These are phyloP conservation scores for Xyrichtys novacula DNA, from an alignment of 2,797 vertebrate genomes.

Conservation along the genomic window DNA sequence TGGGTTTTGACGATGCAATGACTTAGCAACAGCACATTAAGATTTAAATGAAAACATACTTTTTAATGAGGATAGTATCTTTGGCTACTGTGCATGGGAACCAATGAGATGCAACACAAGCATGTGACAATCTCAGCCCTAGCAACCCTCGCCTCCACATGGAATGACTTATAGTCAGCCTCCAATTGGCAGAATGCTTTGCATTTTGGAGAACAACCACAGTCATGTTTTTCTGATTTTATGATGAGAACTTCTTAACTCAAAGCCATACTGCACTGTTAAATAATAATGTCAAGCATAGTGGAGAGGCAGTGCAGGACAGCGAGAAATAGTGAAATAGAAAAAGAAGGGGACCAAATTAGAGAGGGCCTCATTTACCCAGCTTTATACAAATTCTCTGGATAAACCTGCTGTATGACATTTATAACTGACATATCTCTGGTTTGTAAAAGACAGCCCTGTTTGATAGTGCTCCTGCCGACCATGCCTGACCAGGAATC, in stretches of 20 bases:
- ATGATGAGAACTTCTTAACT: constrained; percentile 54
- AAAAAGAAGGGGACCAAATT: neutral
- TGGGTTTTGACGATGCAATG: constrained; percentile 13
- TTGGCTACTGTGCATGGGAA: constrained; percentile 58
- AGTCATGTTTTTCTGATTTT: constrained; percentile 59
- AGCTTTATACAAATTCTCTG: constrained; percentile 26
- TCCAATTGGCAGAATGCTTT: constrained; percentile 50
- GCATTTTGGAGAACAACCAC: constrained; percentile 65
- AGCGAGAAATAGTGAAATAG: constrained; percentile 11
- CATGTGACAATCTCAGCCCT: constrained; percentile 56
- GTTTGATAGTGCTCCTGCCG: constrained; percentile 20
- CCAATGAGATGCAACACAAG: constrained; percentile 46
- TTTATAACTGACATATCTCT: constrained; percentile 34
- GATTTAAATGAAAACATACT: constrained; percentile 31
- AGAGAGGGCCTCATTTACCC: neutral
- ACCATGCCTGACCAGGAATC: constrained; percentile 38
- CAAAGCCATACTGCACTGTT: constrained; percentile 36
- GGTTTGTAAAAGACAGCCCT: constrained; percentile 23
- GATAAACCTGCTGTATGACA: constrained; percentile 38
- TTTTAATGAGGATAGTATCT: constrained; percentile 31
- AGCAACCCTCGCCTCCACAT: constrained; percentile 50
- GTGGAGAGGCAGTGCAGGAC: constrained; percentile 21
- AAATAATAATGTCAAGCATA: constrained; percentile 38
- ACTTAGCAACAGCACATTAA: constrained; percentile 13
- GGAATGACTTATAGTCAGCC: constrained; percentile 60